A percentile compares a stretch with the other conserved stretches of the same genome.
phyloP scores from a whole-genome alignment of 1,140 invertebrate species.

The Ceratosolen fusciceps region DNA sequence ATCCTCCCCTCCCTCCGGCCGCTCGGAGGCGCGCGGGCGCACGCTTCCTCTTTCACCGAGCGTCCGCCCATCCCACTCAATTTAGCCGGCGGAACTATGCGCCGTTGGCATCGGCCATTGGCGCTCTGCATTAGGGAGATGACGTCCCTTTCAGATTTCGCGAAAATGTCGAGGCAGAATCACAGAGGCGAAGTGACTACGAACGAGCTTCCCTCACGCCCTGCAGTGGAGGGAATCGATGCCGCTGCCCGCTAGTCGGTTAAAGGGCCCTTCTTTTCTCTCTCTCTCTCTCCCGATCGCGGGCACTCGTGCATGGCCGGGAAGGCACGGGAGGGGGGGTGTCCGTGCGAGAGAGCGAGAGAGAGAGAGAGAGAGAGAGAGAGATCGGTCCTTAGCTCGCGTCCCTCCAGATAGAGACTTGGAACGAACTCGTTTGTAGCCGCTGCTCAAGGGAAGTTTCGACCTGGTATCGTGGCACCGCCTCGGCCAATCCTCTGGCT shows the following conservation, averaged over 20 bases:
- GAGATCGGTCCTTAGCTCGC: conserved; percentile 4
- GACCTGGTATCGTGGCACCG: neutral
- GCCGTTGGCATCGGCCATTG: neutral
- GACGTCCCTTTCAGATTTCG: conserved; percentile 24
- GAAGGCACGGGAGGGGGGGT: no score
- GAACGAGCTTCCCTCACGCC: conserved; percentile 35
- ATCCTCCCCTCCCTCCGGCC: neutral
- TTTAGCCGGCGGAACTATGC: neutral
- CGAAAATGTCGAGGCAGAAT: conserved; percentile 34
- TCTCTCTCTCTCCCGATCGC: neutral
- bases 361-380: neutral
- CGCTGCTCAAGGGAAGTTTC: conserved; percentile 1
- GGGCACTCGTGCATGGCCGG: no score
- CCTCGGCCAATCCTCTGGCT: conserved; percentile 29
- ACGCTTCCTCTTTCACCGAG: neutral
- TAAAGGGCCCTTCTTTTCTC: conserved; percentile 36
- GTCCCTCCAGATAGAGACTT: conserved; percentile 16
- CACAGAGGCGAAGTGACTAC: conserved; percentile 19
- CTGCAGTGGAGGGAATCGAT: conserved; percentile 23
- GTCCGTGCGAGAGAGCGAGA: no score
- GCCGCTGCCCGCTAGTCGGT: conserved; percentile 23
- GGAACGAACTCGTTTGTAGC: conserved; percentile 17
- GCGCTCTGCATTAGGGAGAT: conserved; percentile 1
- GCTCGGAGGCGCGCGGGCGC: no score
- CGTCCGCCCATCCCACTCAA: neutral